phyloP scores from a whole-genome alignment of 23 tunicate genomes.

The Ciona savignyi region DNA sequence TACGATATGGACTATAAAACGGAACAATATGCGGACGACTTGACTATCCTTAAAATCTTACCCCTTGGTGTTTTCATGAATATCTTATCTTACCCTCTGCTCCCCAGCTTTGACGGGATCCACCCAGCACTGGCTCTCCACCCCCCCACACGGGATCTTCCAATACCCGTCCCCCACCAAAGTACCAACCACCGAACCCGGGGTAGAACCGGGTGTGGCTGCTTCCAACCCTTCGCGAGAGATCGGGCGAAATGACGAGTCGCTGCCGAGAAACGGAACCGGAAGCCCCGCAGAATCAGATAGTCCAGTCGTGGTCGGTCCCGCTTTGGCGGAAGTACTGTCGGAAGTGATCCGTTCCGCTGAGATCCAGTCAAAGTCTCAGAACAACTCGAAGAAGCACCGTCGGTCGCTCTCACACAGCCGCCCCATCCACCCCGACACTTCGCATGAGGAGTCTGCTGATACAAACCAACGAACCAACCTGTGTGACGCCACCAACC shows the following conservation, averaged over 20 bases:
- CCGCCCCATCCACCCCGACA: constrained; percentile 34
- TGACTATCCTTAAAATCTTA: no score
- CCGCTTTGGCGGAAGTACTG: constrained; percentile 56
- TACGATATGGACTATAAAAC: no score
- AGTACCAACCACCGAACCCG: not conserved
- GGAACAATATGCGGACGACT: no score
- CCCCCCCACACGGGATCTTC: constrained; percentile 8
- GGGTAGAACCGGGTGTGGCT: no score
- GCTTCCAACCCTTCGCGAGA: not conserved
- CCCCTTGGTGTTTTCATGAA: no score
- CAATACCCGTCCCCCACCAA: constrained; percentile 25
- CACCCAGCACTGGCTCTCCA: constrained; percentile 71
- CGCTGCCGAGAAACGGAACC: not conserved
- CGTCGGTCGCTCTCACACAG: constrained; percentile 33
- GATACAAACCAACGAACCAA: not conserved
- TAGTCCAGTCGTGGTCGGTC: no score
- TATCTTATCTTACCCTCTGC: no score
- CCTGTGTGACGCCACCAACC: not conserved
- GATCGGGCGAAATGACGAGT: not conserved
- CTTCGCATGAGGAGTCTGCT: not conserved
- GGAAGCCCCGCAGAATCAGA: not conserved
- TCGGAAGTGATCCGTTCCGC: constrained; percentile 75
- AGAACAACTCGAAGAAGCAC: constrained; percentile 3
- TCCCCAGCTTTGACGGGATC: constrained; percentile 25
- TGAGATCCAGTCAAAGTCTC: constrained; percentile 57